Evolutionary conservation across 2,113 vertebrate species (phyloP).

Genomic region (Hyla sarda): DNA sequence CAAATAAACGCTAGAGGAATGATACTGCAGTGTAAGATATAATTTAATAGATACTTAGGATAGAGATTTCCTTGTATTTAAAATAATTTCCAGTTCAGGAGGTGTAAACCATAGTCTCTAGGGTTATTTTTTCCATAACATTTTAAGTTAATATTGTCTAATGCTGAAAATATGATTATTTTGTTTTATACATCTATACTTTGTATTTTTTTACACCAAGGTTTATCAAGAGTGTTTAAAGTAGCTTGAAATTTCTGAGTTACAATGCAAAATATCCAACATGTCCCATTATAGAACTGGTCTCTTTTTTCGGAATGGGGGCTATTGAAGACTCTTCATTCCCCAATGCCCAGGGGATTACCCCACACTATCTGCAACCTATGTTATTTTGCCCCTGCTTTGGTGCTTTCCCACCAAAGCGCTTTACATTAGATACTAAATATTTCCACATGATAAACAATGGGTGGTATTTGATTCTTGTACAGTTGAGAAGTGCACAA

Average conservation of each 20-base stretch:
- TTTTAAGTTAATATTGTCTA: background rate
- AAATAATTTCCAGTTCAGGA: background rate
- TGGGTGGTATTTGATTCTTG: no score
- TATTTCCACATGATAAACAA: no score
- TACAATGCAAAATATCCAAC: no score
- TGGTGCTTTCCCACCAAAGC: no score
- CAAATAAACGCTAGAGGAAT: constrained; percentile 17
- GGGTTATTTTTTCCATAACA: background rate
- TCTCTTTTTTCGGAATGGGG: background rate
- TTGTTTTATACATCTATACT: background rate
- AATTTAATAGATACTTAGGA: constrained; percentile 37
- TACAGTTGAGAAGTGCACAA: no score
- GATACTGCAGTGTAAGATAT: background rate
- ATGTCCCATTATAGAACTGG: background rate
- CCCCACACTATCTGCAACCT: no score
- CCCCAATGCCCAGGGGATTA: no score
- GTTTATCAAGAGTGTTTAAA: background rate
- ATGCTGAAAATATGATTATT: background rate
- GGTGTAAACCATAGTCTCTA: background rate
- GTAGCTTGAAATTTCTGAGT: background rate
- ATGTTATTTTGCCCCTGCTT: no score
- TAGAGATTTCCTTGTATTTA: constrained; percentile 7
- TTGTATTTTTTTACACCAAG: background rate
- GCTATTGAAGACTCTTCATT: no score
- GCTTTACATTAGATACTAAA: no score